Evolutionary conservation across 2,888 invertebrate species (phyloP), one percentile per base, ranked within the genome.

Genomic region (Cryptocheilus praepositus): DNA sequence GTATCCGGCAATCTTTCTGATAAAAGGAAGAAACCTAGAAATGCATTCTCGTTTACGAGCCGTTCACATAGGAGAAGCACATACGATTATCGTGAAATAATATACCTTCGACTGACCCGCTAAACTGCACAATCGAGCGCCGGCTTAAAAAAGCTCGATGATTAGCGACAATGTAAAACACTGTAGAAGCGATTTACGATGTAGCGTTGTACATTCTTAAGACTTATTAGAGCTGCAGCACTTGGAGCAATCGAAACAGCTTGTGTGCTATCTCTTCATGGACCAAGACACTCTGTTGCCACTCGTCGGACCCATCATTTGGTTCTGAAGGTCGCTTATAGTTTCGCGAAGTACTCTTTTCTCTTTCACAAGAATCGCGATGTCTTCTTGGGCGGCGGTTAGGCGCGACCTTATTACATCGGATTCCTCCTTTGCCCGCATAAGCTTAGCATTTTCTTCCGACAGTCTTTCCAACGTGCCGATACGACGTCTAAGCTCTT

Each of bases 351-450:
- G 89, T 56, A 92, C 92, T 77, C 92, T 92, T 82, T 95, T 96
- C 83, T 96, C 95, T 28, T 93, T 93, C 22, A 95, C 84, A 72
- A 95, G 88, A 60, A 91, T 90, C 7, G 92, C 91, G 0, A 95
- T 93, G 70, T 95, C 93, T 78, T 95, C 94, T 86, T 95, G 95
- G 0, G 95, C 94, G 0, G 93, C 92, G 71, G 90, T 91, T 61
- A 94, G 86, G 80, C 91, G 91, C 7, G 91, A 91, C 77, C 91
- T 91, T 7, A 95, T 88, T 15, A 91, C 87, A 71, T 92, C 92
- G 1, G 91, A 90, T 85, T 94, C 93, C 80, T 93, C 93, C 63
- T 89, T 88, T 25, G 81, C 77, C 83, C 91, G 91, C 67, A 92
- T 91, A 21, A 90, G 72, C 58, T 86, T 84, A 8, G 88, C 83